Percentiles rank a stretch among this genome's conserved stretches.
phyloP scores from a whole-genome alignment of 2,113 vertebrate species.

The Platysternon megacephalum region DNA sequence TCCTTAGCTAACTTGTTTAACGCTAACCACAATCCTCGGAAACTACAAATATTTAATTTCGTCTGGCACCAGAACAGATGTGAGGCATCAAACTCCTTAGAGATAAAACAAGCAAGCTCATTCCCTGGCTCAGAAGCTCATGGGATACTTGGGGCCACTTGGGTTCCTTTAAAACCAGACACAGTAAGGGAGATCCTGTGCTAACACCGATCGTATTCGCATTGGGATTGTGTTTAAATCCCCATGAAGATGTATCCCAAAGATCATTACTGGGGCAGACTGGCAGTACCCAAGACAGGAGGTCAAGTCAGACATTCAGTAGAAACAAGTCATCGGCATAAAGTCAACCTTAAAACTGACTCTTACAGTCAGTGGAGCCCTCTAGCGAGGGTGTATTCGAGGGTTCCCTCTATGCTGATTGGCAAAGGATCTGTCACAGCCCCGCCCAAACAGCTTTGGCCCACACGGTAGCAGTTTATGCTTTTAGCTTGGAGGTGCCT shows the following conservation, averaged over 20 bases:
- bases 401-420: background rate
- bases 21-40: conserved; percentile 67
- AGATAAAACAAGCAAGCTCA: conserved; percentile 58
- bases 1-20: conserved; percentile 55
- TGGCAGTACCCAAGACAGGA: background rate
- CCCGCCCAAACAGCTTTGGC: background rate
- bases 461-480: background rate
- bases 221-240: background rate
- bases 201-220: background rate
- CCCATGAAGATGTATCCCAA: background rate
- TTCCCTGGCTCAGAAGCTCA: background rate
- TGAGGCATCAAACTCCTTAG: conserved; percentile 65
- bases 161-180: background rate
- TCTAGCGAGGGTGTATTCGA: fast-evolving
- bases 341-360: background rate
- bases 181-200: background rate
- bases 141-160: background rate
- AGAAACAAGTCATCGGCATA: background rate
- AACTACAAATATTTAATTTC: conserved; percentile 62
- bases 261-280: background rate
- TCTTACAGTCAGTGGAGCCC: background rate
- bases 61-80: conserved; percentile 68
- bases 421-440: background rate
- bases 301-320: background rate
- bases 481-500: fast-evolving